A percentile compares a stretch with the other conserved stretches of the same genome.
Conservation (phyloP, 2,113 vertebrate genomes). For the Indicator maculatus region DNA sequence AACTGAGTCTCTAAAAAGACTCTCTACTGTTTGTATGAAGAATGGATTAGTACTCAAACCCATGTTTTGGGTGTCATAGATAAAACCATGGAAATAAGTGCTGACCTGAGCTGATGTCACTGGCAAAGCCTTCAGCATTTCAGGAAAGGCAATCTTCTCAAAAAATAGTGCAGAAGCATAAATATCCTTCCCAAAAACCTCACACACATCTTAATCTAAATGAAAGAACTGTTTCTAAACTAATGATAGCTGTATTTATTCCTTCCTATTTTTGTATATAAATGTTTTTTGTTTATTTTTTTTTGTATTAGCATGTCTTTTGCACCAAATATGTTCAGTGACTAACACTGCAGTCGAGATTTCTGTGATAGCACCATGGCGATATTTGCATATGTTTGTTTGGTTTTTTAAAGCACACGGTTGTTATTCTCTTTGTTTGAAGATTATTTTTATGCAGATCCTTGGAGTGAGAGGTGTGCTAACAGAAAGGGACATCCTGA, state of each 20-base stretch:
- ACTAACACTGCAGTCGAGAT: not conserved
- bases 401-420: not conserved
- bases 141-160: not conserved
- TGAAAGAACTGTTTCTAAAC: not conserved
- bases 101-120: not conserved
- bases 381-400: not conserved
- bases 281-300: not conserved
- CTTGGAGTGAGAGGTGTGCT: not conserved
- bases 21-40: not conserved
- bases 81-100: not conserved
- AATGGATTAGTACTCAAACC: not conserved
- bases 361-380: not conserved
- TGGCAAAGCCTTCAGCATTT: not conserved
- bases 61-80: not conserved
- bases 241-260: not conserved
- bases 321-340: not conserved
- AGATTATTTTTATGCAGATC: not conserved
- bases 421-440: not conserved
- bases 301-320: not conserved
- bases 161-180: not conserved
- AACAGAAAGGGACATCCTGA: constrained; percentile 47
- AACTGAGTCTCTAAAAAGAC: not conserved
- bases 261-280: not conserved
- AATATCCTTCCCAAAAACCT: not conserved
- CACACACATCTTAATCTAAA: not conserved